Evolutionary conservation across 2,113 vertebrate genomes (phyloP), one percentile per base, ranked within the genome.

Genomic region (Colossoma macropomum): DNA sequence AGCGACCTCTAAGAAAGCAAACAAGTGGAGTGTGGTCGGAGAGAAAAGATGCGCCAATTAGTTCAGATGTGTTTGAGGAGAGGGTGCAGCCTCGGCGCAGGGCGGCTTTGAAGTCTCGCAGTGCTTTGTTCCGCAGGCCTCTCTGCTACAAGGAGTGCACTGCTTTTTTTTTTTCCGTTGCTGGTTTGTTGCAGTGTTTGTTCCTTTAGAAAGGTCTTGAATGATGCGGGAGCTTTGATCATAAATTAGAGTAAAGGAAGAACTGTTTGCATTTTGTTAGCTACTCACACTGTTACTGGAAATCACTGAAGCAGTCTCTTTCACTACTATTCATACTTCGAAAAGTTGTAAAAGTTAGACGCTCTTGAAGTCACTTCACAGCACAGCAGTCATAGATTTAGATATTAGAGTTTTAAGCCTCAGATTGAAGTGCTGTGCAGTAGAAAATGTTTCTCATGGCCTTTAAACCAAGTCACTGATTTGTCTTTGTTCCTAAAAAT

Each of bases 31-130:
- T 83, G 90, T 85, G 79, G 48, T 28, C 69, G 38, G 77, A 89
- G 87, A 91, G 90, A 91, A 88, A 84, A 88, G 17, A 90, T 90
- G 88, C 91, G 91, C 93, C 94, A 96, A 96, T 97, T 97, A 96
- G 94, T 94, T 92, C 92, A 89, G 92, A 93, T 87, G 89, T 89
- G 92, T 93, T 92, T 92, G 87, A 92, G 89, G 88, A 91, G 91
- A 88, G 83, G 85, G 91, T 84, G 82, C 74, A 48, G 82, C 71
- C 28, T 68, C 32, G 11, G 54, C 41, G 48, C 41, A 91, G 50
- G 86, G 72, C 76, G 88, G 77, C 91, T 94, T 94, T 93, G 91
- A 94, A 93, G 93, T 90, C 89, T 91, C 91, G 81, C 25, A 0
- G 91, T 92, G 91, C 92, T 80, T 88, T 88, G 59, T 83, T 76